phyloP scores from a whole-genome alignment of 2,113 vertebrate species.

The Microtus ochrogaster region DNA sequence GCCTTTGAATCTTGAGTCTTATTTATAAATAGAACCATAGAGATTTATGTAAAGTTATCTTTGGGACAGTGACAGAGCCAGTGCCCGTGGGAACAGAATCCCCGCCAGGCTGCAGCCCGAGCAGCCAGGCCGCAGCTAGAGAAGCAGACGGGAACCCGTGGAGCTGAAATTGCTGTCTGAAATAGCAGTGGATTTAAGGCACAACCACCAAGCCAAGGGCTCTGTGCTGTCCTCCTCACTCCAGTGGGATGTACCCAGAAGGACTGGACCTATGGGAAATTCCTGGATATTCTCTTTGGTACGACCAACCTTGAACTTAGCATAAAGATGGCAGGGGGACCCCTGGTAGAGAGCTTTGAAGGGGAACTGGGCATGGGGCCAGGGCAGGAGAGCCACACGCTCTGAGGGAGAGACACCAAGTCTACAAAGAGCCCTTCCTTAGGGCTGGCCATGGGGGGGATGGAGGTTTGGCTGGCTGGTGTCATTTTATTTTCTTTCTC shows the following conservation, averaged over 20 bases:
- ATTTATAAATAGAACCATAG: no score
- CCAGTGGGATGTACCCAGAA: background rate
- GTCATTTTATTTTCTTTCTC: background rate
- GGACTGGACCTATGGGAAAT: background rate
- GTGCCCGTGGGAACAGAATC: no score
- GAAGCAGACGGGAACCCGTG: no score
- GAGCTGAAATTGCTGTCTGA: no score
- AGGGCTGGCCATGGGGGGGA: background rate
- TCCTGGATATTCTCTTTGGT: background rate
- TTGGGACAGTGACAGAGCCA: no score
- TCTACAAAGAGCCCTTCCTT: background rate
- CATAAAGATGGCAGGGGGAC: background rate
- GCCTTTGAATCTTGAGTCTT: no score
- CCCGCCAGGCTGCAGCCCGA: no score
- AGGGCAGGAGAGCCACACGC: fast-evolving
- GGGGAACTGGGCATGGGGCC: background rate
- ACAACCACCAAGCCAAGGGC: background rate
- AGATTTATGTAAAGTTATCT: no score
- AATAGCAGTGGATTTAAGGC: no score
- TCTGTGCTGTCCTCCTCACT: background rate
- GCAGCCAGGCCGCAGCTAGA: no score
- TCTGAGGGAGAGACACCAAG: background rate
- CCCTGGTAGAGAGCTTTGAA: background rate
- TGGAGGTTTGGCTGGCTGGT: no score
- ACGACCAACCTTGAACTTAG: background rate